Conservation (phyloP, 2,113 vertebrate genomes). For the Hemiscyllium ocellatum region DNA sequence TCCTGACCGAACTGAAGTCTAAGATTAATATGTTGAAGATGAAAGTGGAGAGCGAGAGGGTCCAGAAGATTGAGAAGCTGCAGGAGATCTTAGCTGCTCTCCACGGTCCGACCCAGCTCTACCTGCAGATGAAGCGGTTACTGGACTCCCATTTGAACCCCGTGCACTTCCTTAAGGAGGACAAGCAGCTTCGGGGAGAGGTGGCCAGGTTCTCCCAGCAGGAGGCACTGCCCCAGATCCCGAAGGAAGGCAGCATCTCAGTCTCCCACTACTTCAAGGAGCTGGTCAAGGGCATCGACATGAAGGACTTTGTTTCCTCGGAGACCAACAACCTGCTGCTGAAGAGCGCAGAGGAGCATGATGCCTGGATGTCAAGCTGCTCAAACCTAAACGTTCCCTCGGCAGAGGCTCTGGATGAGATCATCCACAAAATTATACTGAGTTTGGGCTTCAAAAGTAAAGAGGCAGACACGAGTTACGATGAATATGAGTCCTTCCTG, state of each 20-base stretch:
- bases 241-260: background rate
- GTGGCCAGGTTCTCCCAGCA: background rate
- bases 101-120: background rate
- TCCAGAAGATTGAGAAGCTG: background rate
- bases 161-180: background rate
- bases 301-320: background rate
- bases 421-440: background rate
- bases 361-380: background rate
- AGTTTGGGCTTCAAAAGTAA: background rate
- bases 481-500: background rate
- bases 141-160: background rate
- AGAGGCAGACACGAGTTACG: background rate
- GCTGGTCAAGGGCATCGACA: constrained; percentile 2
- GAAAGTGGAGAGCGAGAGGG: background rate
- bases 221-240: background rate
- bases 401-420: background rate
- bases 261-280: background rate
- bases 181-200: background rate
- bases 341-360: background rate
- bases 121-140: constrained; percentile 21
- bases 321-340: too few relatives aligned
- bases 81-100: background rate
- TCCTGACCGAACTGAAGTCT: background rate
- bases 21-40: background rate
- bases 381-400: background rate